Conservation (phyloP, 1,140 invertebrate genomes). For the Melipona quadrifasciata region DNA sequence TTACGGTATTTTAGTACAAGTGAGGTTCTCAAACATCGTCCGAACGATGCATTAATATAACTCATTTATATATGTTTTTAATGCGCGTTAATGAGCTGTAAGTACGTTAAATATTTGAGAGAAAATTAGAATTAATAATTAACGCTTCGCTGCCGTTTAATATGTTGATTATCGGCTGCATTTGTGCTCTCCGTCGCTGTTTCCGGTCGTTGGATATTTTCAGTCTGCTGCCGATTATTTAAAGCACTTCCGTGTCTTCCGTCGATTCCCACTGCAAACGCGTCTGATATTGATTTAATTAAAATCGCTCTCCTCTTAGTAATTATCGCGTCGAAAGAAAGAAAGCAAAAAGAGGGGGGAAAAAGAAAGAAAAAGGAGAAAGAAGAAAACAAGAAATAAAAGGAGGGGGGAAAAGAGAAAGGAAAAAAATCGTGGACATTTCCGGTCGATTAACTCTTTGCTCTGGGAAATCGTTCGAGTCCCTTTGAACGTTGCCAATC, state of each 20-base stretch:
- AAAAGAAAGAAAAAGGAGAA: too few relatives aligned
- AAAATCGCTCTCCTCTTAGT: background rate
- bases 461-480: background rate
- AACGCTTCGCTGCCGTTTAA: constrained; percentile 39
- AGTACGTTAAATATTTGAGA: constrained; percentile 47
- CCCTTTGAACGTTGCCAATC: background rate
- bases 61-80: constrained; percentile 48
- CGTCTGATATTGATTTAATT: constrained; percentile 9
- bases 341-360: background rate
- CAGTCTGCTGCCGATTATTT: background rate
- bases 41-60: constrained; percentile 35
- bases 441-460: background rate
- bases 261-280: background rate
- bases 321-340: background rate
- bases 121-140: constrained; percentile 53
- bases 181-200: constrained; percentile 3
- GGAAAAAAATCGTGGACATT: background rate
- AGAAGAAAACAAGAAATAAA: too few relatives aligned
- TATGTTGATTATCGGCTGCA: constrained; percentile 42
- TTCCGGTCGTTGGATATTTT: constrained; percentile 2
- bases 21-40: constrained; percentile 39
- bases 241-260: background rate
- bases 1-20: constrained; percentile 45
- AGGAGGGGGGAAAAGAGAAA: background rate
- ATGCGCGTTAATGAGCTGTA: constrained; percentile 39